Base-by-base conservation (phyloP, 2,113 vertebrate genomes). In the Mobula birostris region DNA sequence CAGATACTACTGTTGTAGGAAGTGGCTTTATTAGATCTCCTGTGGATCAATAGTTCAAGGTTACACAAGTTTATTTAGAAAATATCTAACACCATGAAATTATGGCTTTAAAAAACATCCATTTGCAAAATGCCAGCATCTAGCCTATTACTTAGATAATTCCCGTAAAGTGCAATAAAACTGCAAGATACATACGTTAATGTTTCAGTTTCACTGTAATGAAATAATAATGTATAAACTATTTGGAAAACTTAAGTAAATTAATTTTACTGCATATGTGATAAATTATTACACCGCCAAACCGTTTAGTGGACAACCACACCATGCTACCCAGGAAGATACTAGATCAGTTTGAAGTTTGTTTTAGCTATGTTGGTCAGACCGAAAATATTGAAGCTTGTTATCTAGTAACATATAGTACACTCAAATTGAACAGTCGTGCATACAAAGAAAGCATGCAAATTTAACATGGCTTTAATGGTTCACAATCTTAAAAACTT, bases 11-110 rank as follows among this genome's bases (percentile, higher is more conserved):
- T 80, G 97, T 98, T 91, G 98, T 97, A 83, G 98, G 99, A 94
- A 99, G 98, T 94, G 98, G 97, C 96, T 99, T 99, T 0, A 98
- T 99, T 79, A 99, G 97, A 96, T 99, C 98, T 40, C 99, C 99
- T 99, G 90, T 0, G 77, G 95, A 95, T 95, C 40, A 70, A 95
- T 94, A 68, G 27, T 61, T 21, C 74, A 94, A 94, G 24, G 56
- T 82, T 92, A 72, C 63, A 79, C 32, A 94, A 17, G 76, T 63
- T 61, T 77, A 36, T 29, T 68, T 9, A 24, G 93, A 94, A 94
- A 78, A 15, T 63, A 88, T 88, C 63, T 88, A 88, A 88, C 61
- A 66, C 58, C n/a, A 88, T 5, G 27, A 66, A 66, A 88, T 32
- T 66, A 66, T 32, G 61, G 17, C 2, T 32, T 66, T 72, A 72